Percentiles rank a stretch among this genome's conserved stretches.
Evolutionary conservation across 1,140 invertebrate species (phyloP).

Genomic region (Drosophila gunungcola): DNA sequence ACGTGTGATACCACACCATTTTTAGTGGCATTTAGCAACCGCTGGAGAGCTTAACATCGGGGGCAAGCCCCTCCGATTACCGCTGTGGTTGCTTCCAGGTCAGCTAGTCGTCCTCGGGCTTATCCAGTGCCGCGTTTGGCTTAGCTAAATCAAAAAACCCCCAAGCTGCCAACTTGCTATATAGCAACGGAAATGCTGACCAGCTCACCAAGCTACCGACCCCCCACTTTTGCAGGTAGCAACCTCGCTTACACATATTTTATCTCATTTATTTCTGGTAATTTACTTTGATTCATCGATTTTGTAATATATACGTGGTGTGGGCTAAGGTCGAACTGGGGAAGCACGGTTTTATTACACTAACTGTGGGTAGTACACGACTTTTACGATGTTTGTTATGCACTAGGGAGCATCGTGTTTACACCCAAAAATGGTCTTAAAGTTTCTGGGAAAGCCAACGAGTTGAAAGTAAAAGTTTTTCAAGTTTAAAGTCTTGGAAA

Average conservation of each 20-base stretch:
- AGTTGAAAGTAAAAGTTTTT: slow-evolving; percentile 10
- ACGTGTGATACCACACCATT: slow-evolving; percentile 38
- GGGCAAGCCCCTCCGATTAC: slow-evolving; percentile 38
- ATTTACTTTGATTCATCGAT: slow-evolving; percentile 83
- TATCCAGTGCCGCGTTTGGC: slow-evolving; percentile 40
- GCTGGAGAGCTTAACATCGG: slow-evolving; percentile 23
- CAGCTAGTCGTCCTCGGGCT: slow-evolving; percentile 41
- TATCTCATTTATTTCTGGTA: slow-evolving; percentile 83
- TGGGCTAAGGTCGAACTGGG: slow-evolving; percentile 9
- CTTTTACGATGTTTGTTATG: slow-evolving; percentile 36
- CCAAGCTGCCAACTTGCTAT: slow-evolving; percentile 31
- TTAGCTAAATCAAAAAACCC: slow-evolving; percentile 46
- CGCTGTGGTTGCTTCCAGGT: slow-evolving; percentile 47
- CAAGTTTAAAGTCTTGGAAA: slow-evolving; percentile 8
- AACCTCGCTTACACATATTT: slow-evolving; percentile 69
- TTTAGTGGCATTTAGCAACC: slow-evolving; percentile 55
- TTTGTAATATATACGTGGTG: slow-evolving; percentile 66
- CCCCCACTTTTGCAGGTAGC: slow-evolving; percentile 19
- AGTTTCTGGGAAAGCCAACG: slow-evolving; percentile 1
- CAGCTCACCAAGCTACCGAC: neutral
- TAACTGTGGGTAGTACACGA: slow-evolving; percentile 25
- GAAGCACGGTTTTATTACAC: slow-evolving; percentile 62
- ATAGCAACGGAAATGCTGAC: slow-evolving; percentile 31
- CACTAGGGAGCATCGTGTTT: slow-evolving; percentile 23
- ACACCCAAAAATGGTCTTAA: slow-evolving; percentile 34